Evolutionary conservation across 2,888 invertebrate species (phyloP).

Genomic region (Polietes domitor): DNA sequence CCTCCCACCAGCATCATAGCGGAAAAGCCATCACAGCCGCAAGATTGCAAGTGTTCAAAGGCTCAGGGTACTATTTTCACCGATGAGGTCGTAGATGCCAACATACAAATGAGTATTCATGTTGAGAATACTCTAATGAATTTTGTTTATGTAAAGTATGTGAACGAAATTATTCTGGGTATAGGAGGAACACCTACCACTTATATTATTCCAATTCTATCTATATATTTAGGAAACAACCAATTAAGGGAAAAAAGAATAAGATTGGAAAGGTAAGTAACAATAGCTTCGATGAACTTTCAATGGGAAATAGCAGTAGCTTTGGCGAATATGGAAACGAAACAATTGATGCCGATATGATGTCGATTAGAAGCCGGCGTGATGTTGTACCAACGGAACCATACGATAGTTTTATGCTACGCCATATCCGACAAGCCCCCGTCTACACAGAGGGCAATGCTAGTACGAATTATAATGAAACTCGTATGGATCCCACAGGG

Average conservation of each 20-base stretch:
- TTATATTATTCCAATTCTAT: background rate
- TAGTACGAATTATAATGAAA: conserved; percentile 71
- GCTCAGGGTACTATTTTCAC: conserved; percentile 64
- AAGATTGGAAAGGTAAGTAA: background rate
- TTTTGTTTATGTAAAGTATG: conserved; percentile 83
- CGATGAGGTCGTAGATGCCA: conserved; percentile 78
- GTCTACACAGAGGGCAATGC: background rate
- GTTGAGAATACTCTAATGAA: conserved; percentile 93
- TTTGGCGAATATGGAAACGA: background rate
- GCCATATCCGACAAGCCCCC: conserved; percentile 71
- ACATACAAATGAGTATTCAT: conserved; percentile 81
- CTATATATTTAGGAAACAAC: background rate
- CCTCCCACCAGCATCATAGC: conserved; percentile 59
- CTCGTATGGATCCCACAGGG: conserved; percentile 70
- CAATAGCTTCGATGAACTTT: background rate
- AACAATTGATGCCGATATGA: too few species aligned
- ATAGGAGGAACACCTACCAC: background rate
- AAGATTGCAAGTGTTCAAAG: conserved; percentile 73
- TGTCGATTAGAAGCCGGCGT: conserved; percentile 63
- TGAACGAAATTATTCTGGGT: background rate
- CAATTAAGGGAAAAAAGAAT: background rate
- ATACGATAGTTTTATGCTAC: conserved; percentile 72
- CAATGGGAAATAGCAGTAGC: conserved; percentile 1
- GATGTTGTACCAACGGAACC: conserved; percentile 61
- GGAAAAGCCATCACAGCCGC: conserved; percentile 56